Evolutionary conservation across 2,888 invertebrate species (phyloP).

Genomic region (Urechis unicinctus): DNA sequence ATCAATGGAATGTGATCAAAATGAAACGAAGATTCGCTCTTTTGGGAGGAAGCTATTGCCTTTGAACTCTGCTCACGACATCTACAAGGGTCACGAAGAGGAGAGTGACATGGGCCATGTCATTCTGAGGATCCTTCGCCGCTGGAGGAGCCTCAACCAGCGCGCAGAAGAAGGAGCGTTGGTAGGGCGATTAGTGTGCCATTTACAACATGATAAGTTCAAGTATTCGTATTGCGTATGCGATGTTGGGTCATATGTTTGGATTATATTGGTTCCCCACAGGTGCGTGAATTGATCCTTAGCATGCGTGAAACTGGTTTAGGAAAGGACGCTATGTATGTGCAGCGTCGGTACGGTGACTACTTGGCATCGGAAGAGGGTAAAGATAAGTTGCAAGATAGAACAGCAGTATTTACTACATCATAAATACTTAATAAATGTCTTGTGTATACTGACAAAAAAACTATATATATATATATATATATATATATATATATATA

Average conservation of each 20-base stretch:
- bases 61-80: too few species aligned
- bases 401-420: too few species aligned
- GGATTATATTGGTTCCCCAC: neutral
- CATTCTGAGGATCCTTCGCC: constrained; percentile 1
- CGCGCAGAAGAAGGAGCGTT: constrained; percentile 2
- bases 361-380: neutral
- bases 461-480: too few species aligned
- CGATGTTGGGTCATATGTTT: too few species aligned
- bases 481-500: too few species aligned
- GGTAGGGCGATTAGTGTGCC: neutral
- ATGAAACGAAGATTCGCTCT: too few species aligned
- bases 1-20: too few species aligned
- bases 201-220: too few species aligned
- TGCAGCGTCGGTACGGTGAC: neutral
- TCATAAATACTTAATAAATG: neutral
- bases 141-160: constrained; percentile 9
- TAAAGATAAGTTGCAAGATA: neutral
- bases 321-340: constrained; percentile 1
- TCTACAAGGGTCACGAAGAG: too few species aligned
- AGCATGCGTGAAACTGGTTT: constrained; percentile 5
- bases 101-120: constrained; percentile 1
- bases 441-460: neutral
- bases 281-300: constrained; percentile 3
- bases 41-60: too few species aligned
- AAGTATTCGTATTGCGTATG: too few species aligned